Conservation (phyloP, 2,797 vertebrate species). For the Meda fulgida region DNA sequence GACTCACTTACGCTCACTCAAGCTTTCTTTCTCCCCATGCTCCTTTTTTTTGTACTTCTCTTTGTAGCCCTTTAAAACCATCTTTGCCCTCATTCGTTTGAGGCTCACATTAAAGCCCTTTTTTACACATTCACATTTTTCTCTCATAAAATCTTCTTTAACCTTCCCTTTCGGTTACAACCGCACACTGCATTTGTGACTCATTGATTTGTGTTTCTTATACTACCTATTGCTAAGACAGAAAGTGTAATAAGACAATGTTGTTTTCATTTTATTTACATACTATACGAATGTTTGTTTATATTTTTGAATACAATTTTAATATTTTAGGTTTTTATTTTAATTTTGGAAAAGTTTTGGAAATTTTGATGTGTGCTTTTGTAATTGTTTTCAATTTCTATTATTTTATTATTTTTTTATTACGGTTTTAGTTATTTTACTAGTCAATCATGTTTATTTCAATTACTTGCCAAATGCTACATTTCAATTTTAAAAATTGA, state of each 20-base stretch:
- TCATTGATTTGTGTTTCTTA: neutral
- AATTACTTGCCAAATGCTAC: neutral
- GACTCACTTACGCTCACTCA: conserved; percentile 38
- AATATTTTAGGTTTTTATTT: neutral
- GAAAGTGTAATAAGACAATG: neutral
- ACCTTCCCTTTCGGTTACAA: neutral
- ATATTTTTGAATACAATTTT: neutral
- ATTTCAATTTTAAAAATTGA: neutral
- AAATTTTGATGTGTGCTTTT: neutral
- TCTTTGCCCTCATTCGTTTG: conserved; percentile 33
- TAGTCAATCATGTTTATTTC: neutral
- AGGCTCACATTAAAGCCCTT: conserved; percentile 34
- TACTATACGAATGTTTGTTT: neutral
- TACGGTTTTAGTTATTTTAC: neutral
- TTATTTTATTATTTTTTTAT: neutral
- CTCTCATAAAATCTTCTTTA: conserved; percentile 37
- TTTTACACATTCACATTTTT: conserved; percentile 18
- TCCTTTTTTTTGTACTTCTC: conserved; percentile 18
- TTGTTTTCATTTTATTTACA: neutral
- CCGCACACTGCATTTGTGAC: neutral
- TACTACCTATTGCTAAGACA: neutral
- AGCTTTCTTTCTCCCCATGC: conserved; percentile 27
- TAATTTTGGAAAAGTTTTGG: neutral
- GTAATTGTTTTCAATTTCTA: too few species aligned
- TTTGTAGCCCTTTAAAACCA: conserved; percentile 27